Evolutionary conservation across 2,797 vertebrate genomes (phyloP).

Genomic region (Parauchenoglanis punctatus): DNA sequence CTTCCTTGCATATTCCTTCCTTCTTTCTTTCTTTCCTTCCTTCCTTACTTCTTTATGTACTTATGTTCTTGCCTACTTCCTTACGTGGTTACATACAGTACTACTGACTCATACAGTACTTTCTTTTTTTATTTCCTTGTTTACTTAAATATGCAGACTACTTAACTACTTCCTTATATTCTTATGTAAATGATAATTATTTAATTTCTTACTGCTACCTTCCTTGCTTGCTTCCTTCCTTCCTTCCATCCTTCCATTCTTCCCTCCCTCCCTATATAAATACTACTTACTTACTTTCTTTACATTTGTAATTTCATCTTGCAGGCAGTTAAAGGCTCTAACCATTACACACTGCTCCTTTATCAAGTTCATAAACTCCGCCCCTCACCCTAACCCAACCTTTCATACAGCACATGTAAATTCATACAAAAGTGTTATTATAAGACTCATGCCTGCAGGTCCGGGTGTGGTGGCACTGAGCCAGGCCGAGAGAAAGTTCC

Average conservation of each 20-base stretch:
- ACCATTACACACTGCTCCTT: background rate
- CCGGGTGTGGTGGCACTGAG: background rate
- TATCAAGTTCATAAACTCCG: background rate
- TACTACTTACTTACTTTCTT: background rate
- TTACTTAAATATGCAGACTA: no score
- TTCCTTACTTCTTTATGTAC: background rate
- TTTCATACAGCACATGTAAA: background rate
- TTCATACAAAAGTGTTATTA: background rate
- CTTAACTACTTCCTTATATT: background rate
- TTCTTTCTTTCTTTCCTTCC: background rate
- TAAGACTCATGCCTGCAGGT: background rate
- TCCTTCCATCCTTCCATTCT: background rate
- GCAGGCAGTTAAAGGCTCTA: background rate
- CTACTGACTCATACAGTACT: no score
- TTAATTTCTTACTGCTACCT: background rate
- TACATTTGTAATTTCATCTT: background rate
- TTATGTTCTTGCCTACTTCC: background rate
- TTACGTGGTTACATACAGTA: no score
- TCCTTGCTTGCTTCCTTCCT: background rate
- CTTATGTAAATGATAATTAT: background rate
- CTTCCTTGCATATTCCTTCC: background rate
- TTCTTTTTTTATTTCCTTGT: no score
- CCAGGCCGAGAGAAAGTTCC: slow-evolving; percentile 11
- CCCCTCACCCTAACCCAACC: background rate
- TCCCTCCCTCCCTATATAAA: background rate